These are phyloP conservation scores for Eciton burchellii DNA, from an alignment of 1,140 invertebrate species.

Conservation along the genomic window DNA sequence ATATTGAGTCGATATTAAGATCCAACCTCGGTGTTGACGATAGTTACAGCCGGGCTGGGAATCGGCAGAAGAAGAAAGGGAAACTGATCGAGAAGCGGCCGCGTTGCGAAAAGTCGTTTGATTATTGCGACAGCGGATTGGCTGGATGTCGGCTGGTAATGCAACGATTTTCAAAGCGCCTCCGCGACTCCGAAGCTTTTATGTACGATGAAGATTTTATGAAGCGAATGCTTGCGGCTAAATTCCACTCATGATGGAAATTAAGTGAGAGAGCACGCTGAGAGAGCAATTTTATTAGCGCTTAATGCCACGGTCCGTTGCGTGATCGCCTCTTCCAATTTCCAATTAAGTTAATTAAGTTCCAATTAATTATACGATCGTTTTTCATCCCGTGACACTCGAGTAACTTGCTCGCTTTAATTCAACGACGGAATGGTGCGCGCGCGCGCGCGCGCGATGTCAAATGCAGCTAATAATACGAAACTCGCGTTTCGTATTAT, in stretches of 20 bases:
- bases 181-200: not conserved
- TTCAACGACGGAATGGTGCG: not conserved
- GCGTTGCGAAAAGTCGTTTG: slow-evolving; percentile 47
- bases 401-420: not conserved
- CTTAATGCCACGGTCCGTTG: not conserved
- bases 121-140: slow-evolving; percentile 65
- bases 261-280: not conserved
- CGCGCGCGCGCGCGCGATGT: no score
- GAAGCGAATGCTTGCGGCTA: not conserved
- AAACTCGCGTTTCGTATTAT: not conserved
- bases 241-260: not conserved
- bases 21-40: slow-evolving; percentile 14
- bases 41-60: not conserved
- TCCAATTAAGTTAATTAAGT: slow-evolving; percentile 23
- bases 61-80: slow-evolving; percentile 42
- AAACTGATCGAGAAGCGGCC: slow-evolving; percentile 59
- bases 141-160: slow-evolving; percentile 69
- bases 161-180: slow-evolving; percentile 58
- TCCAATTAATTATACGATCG: slow-evolving; percentile 24
- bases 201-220: not conserved
- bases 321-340: not conserved
- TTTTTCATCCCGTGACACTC: not conserved
- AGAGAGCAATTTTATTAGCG: not conserved
- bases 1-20: slow-evolving; percentile 53
- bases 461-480: not conserved